A percentile compares a stretch with the other conserved stretches of the same genome.
Evolutionary conservation across 92 coral and sea anemone genomes (phyloP).

Genomic region (Phenganax stokvisi): DNA sequence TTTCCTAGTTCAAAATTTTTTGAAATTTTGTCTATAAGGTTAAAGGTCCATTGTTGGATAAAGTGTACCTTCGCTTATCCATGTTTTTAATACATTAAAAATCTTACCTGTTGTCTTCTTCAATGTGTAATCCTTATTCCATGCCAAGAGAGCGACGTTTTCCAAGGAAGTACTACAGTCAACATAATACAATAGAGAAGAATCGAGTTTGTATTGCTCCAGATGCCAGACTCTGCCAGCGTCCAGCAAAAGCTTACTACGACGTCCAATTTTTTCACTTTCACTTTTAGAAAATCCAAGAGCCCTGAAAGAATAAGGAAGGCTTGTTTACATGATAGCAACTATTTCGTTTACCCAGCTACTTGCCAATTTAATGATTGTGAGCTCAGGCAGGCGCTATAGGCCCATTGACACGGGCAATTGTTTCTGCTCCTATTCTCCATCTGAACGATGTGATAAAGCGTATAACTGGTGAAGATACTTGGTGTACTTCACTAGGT

Average conservation of each 20-base stretch:
- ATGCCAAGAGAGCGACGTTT: slow-evolving; percentile 74
- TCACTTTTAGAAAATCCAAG: slow-evolving; percentile 60
- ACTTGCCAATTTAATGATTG: no score
- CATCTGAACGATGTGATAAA: no score
- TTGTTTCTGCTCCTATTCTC: no score
- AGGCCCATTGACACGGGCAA: no score
- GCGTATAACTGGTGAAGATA: no score
- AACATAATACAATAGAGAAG: slow-evolving; percentile 69
- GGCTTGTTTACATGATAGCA: neutral
- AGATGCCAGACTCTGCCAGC: slow-evolving; percentile 80
- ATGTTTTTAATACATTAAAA: neutral
- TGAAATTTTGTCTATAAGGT: no score
- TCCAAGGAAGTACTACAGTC: slow-evolving; percentile 70
- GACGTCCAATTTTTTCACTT: slow-evolving; percentile 84
- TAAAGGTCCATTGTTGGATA: no score
- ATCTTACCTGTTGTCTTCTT: slow-evolving; percentile 11
- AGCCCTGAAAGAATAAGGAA: slow-evolving; percentile 51
- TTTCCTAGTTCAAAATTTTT: no score
- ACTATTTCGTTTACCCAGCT: no score
- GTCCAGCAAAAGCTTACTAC: slow-evolving; percentile 78
- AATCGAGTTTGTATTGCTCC: slow-evolving; percentile 55
- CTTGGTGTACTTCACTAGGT: no score
- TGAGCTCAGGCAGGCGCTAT: no score
- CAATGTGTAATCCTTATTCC: neutral
- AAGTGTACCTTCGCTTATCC: no score